phyloP scores from a whole-genome alignment of 2,113 vertebrate species.

The Lamprotornis superbus region DNA sequence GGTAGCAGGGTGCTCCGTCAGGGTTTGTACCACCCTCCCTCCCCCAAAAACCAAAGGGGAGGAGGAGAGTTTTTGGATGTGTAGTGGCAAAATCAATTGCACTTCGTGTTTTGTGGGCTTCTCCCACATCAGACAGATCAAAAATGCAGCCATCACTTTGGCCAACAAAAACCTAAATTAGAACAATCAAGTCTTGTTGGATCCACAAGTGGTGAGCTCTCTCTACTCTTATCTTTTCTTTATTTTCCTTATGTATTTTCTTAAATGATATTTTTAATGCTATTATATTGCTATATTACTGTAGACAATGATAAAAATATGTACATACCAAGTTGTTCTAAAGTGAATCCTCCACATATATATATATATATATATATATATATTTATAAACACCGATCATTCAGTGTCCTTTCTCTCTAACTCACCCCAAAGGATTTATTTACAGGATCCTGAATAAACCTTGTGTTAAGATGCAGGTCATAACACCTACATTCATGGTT shows the following conservation, averaged over 20 bases:
- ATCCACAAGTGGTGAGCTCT: background rate
- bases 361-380: too few relatives aligned
- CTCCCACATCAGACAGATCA: background rate
- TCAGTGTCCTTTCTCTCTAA: background rate
- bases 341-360: background rate
- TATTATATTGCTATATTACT: background rate
- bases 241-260: background rate
- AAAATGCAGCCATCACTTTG: background rate
- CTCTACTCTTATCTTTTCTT: background rate
- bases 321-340: background rate
- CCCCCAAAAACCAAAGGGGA: background rate
- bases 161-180: background rate
- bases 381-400: accelerated
- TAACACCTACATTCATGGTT: background rate
- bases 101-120: accelerated
- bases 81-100: background rate
- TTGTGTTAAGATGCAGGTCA: accelerated
- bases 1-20: background rate
- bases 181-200: background rate
- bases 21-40: background rate
- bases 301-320: background rate
- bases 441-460: background rate
- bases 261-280: background rate
- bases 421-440: background rate
- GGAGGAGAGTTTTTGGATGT: background rate